Evolutionary conservation across 2,797 vertebrate species (phyloP).

Genomic region (Girardinus metallicus): DNA sequence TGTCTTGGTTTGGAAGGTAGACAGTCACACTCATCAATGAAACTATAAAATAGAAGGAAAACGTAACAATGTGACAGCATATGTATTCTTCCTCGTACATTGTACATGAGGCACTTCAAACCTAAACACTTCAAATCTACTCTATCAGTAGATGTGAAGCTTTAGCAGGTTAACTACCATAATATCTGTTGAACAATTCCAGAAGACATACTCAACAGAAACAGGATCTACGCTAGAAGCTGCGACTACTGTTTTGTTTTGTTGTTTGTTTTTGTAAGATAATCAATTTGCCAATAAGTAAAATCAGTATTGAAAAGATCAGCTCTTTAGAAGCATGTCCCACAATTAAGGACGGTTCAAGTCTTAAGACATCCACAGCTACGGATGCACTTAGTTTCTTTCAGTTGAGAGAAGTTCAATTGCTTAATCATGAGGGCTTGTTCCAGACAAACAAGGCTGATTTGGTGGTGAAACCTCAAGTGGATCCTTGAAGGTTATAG

Average conservation of each 20-base stretch:
- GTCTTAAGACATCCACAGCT: neutral
- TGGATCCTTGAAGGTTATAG: slow-evolving; percentile 77
- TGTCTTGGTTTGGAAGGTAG: neutral
- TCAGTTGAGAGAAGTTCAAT: slow-evolving; percentile 29
- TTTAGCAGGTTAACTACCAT: no score
- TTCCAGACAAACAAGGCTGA: slow-evolving; percentile 61
- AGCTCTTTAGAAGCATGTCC: neutral
- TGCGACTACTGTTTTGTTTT: neutral
- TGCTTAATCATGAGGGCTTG: slow-evolving; percentile 32
- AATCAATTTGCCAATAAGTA: neutral
- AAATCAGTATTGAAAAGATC: neutral
- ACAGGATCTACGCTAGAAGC: neutral
- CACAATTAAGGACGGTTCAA: neutral
- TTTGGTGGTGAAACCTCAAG: slow-evolving; percentile 59
- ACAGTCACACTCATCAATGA: neutral
- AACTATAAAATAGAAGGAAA: neutral
- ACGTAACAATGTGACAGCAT: no score
- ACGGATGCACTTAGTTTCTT: slow-evolving; percentile 13
- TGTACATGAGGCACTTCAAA: no score
- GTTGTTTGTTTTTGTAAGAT: neutral
- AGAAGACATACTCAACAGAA: neutral
- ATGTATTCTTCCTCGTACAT: no score
- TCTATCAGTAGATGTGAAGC: no score
- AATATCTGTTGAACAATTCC: neutral
- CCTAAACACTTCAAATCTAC: no score